Conservation (phyloP, 2,113 vertebrate species). For the Antechinus flavipes region DNA sequence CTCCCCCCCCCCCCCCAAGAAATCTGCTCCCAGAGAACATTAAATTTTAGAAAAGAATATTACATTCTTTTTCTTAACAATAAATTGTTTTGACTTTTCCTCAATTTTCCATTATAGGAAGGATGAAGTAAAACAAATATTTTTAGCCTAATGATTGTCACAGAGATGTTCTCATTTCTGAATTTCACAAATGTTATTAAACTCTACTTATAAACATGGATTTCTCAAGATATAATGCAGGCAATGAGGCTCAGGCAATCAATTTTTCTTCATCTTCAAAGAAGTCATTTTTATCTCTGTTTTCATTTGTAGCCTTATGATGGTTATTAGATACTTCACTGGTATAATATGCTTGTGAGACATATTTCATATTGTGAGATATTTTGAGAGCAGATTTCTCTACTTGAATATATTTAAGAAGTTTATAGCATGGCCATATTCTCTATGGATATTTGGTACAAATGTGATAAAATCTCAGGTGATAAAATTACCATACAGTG, state of each 20-base stretch:
- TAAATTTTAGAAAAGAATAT: too few species aligned
- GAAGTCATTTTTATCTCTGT: conserved; percentile 59
- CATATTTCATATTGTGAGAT: conserved; percentile 24
- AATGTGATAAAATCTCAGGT: conserved; percentile 5
- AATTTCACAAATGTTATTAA: conserved; percentile 53
- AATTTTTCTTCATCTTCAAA: conserved; percentile 21
- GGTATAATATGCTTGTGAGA: conserved; percentile 65
- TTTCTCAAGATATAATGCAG: conserved; percentile 50
- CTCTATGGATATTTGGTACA: not conserved
- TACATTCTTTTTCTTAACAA: conserved; percentile 4
- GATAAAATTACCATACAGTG: conserved; percentile 12
- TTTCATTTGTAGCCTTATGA: conserved; percentile 49
- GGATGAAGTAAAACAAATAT: not conserved
- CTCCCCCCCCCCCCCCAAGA: too few species aligned
- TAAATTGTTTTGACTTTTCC: conserved; percentile 58
- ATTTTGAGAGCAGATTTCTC: conserved; percentile 54
- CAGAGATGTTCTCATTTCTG: conserved; percentile 54
- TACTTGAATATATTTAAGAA: conserved; percentile 68
- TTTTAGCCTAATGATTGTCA: conserved; percentile 55
- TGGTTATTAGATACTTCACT: conserved; percentile 56
- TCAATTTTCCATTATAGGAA: conserved; percentile 19
- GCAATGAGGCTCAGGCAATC: conserved; percentile 60
- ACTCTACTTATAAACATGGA: conserved; percentile 45
- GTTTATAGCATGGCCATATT: conserved; percentile 51
- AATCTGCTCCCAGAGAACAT: too few species aligned